Evolutionary conservation across 2,888 invertebrate species (phyloP), one percentile per base, ranked within the genome.

Genomic region (Ephialtes manifestator): DNA sequence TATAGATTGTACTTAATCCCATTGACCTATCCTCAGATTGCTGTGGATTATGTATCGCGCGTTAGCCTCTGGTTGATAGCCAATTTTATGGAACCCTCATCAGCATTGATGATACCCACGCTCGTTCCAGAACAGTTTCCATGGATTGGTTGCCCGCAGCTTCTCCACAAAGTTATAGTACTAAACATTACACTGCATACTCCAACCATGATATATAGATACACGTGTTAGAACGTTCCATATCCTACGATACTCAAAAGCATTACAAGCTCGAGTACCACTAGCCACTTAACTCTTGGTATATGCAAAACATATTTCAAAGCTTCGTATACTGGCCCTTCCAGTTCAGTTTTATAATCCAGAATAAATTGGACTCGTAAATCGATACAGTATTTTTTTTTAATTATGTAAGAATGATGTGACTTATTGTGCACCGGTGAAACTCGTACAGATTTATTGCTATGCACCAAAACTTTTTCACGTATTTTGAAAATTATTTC

Each of bases 61-160:
- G 65, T 65, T 65, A 65, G 35, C 35, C 51, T 39, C 39, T 8
- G 18, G 51, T 31, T 51, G 48, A 70, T n/a, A 18, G 48, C 18
- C 48, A 70, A 70, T 70, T 70, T 70, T 51, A 51, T 51, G 31
- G 31, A 35, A 51, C n/a, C 31, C 11, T 31, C 31, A 51, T 70
- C n/a, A 18, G 51, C 31, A n/a, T 35, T 18, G 51, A 53, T 31
- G 31, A 35, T 53, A 31, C 31, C 43, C 31, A 28, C n/a, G 11
- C 35, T 15, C 18, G 48, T 15, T 68, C 10, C 10, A 35, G 39
- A 63, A 39, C 20, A 39, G 48, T 28, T 48, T 48, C 15, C 28
- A 4, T 28, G n/a, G 48, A 48, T 68, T n/a, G 68, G 4, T 51
- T 53, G 18, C 24, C 31, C 18, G 2, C n/a, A 18, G 31, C 10